These are phyloP conservation scores for Steinernema carpocapsae DNA, from an alignment of 2,888 invertebrate genomes.

Conservation along the genomic window DNA sequence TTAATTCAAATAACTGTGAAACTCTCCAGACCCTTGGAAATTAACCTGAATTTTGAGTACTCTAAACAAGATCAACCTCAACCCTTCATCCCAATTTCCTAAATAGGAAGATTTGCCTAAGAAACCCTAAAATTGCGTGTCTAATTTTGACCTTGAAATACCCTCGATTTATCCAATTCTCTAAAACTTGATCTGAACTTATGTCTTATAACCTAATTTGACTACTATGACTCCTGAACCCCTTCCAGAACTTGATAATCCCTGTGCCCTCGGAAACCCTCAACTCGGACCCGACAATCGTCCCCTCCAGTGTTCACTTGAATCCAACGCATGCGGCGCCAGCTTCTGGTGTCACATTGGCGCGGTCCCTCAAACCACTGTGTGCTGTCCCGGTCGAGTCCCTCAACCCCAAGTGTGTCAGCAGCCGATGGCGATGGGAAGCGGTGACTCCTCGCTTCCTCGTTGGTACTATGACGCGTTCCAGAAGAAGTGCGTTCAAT, in stretches of 20 bases:
- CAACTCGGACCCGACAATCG: constrained; percentile 54
- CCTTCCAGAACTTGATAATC: constrained; percentile 63
- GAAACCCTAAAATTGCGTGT: too few species aligned
- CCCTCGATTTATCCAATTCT: constrained; percentile 34
- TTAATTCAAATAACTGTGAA: too few species aligned
- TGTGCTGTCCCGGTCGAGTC: constrained; percentile 64
- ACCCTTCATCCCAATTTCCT: too few species aligned
- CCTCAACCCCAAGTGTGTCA: constrained; percentile 38
- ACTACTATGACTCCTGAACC: too few species aligned
- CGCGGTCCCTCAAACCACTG: constrained; percentile 55
- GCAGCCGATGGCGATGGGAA: constrained; percentile 39
- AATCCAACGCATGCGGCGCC: constrained; percentile 50
- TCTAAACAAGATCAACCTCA: too few species aligned
- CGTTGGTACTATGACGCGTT: constrained; percentile 58
- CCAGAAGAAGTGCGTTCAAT: constrained; percentile 44
- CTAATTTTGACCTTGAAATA: neutral
- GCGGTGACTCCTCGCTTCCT: constrained; percentile 36
- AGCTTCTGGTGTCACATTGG: constrained; percentile 67
- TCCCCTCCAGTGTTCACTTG: constrained; percentile 56
- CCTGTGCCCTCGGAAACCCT: constrained; percentile 65
- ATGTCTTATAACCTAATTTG: too few species aligned
- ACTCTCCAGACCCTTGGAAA: too few species aligned
- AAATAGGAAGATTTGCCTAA: too few species aligned
- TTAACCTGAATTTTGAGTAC: too few species aligned
- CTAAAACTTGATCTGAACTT: too few species aligned